phyloP scores from a whole-genome alignment of 2,888 invertebrate genomes.

The Polyploca ridens region DNA sequence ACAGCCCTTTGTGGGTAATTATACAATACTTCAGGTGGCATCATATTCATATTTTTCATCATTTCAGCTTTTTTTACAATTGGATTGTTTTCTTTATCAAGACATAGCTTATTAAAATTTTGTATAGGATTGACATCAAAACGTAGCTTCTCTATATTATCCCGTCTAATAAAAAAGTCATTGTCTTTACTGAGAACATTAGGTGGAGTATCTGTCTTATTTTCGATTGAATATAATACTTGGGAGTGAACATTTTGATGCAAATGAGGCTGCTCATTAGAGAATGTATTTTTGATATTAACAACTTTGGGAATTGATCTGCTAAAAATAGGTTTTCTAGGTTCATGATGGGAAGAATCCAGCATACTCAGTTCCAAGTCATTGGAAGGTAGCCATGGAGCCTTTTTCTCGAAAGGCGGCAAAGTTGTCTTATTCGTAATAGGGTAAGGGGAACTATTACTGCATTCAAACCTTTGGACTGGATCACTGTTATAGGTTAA shows the following conservation, averaged over 20 bases:
- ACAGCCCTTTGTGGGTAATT: slow-evolving; percentile 14
- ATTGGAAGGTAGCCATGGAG: slow-evolving; percentile 59
- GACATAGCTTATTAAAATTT: slow-evolving; percentile 44
- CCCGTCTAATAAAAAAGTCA: slow-evolving; percentile 68
- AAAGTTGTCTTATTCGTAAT: slow-evolving; percentile 56
- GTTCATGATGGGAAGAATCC: slow-evolving; percentile 54
- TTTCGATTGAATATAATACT: slow-evolving; percentile 47
- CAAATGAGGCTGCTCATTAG: slow-evolving; percentile 16
- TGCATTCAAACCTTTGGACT: slow-evolving; percentile 63
- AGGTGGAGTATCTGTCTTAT: slow-evolving; percentile 40
- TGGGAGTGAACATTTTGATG: slow-evolving; percentile 23
- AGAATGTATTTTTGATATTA: slow-evolving; percentile 18
- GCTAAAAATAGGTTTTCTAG: slow-evolving; percentile 36
- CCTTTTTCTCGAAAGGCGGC: slow-evolving; percentile 30
- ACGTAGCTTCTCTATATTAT: slow-evolving; percentile 51
- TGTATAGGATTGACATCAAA: slow-evolving; percentile 43
- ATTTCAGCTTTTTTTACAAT: slow-evolving; percentile 51
- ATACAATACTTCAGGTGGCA: slow-evolving; percentile 13
- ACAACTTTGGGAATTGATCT: slow-evolving; percentile 34
- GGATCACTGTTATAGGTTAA: slow-evolving; percentile 62
- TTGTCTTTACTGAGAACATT: slow-evolving; percentile 55
- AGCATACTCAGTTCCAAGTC: slow-evolving; percentile 74
- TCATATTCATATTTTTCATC: slow-evolving; percentile 33
- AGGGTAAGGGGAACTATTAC: slow-evolving; percentile 70
- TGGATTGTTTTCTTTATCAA: slow-evolving; percentile 67